A percentile compares a stretch with the other conserved stretches of the same genome.
Evolutionary conservation across 2,797 vertebrate species (phyloP).

Genomic region (Hippoglossus hippoglossus): DNA sequence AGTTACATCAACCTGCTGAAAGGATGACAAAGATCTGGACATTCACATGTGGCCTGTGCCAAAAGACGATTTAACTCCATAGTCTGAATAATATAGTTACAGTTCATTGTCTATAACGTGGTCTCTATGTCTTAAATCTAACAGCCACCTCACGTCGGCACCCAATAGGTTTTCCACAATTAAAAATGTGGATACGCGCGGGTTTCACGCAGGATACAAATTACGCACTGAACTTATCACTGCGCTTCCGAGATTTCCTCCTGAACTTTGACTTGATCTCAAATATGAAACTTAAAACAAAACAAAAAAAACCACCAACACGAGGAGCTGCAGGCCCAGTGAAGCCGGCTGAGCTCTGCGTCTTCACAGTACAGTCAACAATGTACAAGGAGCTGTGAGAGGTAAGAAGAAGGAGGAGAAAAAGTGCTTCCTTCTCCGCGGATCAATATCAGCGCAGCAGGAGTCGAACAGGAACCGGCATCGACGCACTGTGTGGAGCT

Average conservation of each 20-base stretch:
- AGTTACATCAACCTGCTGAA: neutral
- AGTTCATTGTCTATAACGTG: neutral
- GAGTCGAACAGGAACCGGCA: conserved; percentile 87
- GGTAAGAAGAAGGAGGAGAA: conserved; percentile 25
- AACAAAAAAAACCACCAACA: neutral
- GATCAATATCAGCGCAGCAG: conserved; percentile 93
- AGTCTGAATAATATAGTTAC: no score
- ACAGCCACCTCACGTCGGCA: neutral
- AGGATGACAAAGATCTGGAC: neutral
- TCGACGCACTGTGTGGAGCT: conserved; percentile 85
- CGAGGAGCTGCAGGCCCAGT: neutral
- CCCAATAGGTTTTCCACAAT: neutral
- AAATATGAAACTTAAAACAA: neutral
- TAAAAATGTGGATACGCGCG: neutral
- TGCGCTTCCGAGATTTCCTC: conserved; percentile 13
- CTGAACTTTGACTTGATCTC: conserved; percentile 34
- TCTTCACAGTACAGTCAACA: conserved; percentile 40
- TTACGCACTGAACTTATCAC: conserved; percentile 6
- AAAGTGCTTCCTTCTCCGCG: conserved; percentile 83
- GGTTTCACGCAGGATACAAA: neutral
- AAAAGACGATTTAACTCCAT: no score
- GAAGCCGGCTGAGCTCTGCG: conserved; percentile 2
- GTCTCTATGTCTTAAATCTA: neutral
- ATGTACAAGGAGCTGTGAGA: conserved; percentile 47
- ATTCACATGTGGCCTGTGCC: neutral